phyloP scores from a whole-genome alignment of 2,797 vertebrate species.

The Psittacula echo region DNA sequence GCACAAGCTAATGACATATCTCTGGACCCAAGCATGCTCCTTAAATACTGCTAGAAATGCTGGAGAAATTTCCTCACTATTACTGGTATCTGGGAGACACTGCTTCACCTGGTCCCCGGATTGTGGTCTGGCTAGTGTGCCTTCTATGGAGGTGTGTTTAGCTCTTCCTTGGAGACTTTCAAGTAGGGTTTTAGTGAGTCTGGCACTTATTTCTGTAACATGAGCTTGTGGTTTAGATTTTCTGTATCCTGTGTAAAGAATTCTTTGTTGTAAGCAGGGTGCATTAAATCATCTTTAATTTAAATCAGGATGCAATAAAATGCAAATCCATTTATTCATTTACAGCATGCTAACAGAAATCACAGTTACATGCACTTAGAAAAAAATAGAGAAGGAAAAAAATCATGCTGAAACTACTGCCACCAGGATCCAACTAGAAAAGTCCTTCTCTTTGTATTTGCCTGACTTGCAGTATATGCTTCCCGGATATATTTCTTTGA shows the following conservation, averaged over 20 bases:
- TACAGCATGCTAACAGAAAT: neutral
- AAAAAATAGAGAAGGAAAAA: neutral
- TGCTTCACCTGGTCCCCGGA: neutral
- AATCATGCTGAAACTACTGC: neutral
- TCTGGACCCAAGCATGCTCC: neutral
- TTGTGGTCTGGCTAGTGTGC: neutral
- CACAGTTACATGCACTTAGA: neutral
- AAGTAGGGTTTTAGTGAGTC: neutral
- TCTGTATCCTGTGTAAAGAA: neutral
- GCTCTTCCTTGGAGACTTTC: neutral
- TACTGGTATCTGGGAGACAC: neutral
- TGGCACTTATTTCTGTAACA: neutral
- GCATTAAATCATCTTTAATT: neutral
- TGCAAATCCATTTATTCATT: neutral
- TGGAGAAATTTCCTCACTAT: neutral
- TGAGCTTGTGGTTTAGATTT: neutral
- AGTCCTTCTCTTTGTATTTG: neutral
- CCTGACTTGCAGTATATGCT: neutral
- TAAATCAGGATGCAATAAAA: neutral
- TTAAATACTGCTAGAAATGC: neutral
- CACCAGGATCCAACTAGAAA: neutral
- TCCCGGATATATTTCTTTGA: neutral
- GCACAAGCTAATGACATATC: neutral
- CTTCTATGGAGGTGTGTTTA: neutral
- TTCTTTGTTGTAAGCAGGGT: neutral